Conservation (phyloP, 2,113 vertebrate genomes). For the Pteropus alecto region DNA sequence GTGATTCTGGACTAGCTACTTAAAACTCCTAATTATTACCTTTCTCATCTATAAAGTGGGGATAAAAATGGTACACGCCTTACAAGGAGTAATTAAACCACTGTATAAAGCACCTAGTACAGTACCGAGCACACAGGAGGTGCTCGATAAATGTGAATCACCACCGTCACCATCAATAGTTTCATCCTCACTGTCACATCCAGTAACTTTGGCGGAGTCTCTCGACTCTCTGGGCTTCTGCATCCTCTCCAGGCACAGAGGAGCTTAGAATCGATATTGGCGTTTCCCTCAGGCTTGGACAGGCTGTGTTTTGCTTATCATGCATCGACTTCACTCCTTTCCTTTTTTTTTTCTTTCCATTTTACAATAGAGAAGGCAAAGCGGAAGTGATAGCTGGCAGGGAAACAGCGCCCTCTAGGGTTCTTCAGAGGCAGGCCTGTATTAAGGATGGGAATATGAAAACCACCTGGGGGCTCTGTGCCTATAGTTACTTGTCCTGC, state of each 20-base stretch:
- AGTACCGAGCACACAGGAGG: neutral
- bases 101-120: neutral
- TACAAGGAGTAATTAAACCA: neutral
- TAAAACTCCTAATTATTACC: neutral
- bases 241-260: constrained; percentile 7
- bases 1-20: neutral
- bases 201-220: neutral
- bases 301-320: neutral
- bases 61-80: neutral
- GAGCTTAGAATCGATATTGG: neutral
- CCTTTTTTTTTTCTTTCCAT: neutral
- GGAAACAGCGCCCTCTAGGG: constrained; percentile 72
- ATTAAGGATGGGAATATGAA: neutral
- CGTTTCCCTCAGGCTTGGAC: neutral
- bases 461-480: neutral
- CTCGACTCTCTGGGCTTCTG: neutral
- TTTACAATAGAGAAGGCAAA: constrained; percentile 15
- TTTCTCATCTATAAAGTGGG: neutral
- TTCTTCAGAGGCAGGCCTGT: neutral
- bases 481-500: neutral
- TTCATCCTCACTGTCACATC: neutral
- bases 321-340: neutral
- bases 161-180: too few relatives aligned
- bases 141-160: neutral
- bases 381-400: constrained; percentile 43